Base-by-base conservation (phyloP, 2,888 invertebrate genomes). In the Luffia ferchaultella region DNA sequence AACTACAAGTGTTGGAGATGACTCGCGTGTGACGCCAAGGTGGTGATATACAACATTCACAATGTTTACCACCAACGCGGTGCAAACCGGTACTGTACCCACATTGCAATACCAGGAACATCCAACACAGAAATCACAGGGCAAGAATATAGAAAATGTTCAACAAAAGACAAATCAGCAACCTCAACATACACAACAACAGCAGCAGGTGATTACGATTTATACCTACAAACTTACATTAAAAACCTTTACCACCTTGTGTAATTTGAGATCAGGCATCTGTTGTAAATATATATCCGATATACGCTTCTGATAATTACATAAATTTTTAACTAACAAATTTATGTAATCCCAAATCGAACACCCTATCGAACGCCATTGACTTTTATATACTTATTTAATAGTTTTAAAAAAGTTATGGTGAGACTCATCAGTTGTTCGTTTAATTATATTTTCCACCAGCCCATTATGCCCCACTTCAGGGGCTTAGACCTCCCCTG, bases 41-140 rank as follows among this genome's bases (percentile, higher is more conserved):
- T n/a, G n/a, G n/a, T 30, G 30, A 30, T 7, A 30, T 30, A 30
- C 30, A 30, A 30, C 12, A 30, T 12, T 19, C 5, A 76, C 71
- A 55, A 87, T 88, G 85, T 88, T 88, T 63, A 86, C 88, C 45
- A 86, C 87, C 56, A 88, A 87, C 65, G 71, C 87, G 44, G 86
- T 88, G 57, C 86, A 86, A 68, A 78, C 86, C 70, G 86, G 86
- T 58, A 77, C 86, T 52, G 87, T 88, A 61, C 86, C 87, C 59
- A 84, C 85, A 49, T 86, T 90, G 55, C 90, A 90, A 67, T 90
- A 90, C 67, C 90, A 90, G 67, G 89, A 89, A 55, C 89, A 90
- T 64, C 83, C 86, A 52, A 73, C 78, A 54, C 87, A 86, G 57
- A 87, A 87, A 60, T 78, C 86, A 3, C 86, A 87, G 65, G 87